Percentiles rank a stretch among this genome's conserved stretches.
These are phyloP conservation scores for Sebastes oblongus DNA, from an alignment of 2,797 vertebrate genomes.

Conservation along the genomic window DNA sequence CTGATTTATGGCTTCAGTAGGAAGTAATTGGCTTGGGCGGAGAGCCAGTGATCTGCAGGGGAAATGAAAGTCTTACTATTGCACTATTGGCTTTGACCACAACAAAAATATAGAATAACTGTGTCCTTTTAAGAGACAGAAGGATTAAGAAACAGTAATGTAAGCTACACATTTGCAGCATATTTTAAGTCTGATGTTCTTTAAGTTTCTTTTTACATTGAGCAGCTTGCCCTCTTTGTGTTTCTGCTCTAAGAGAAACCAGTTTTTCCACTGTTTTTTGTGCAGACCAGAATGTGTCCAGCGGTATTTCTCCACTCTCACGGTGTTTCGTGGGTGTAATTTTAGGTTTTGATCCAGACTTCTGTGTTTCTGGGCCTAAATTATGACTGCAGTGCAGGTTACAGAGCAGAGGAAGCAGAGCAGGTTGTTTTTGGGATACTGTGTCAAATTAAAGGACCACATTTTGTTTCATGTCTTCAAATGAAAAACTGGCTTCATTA, in stretches of 20 bases:
- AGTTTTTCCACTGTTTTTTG: not conserved
- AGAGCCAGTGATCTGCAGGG: not conserved
- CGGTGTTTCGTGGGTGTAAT: not conserved
- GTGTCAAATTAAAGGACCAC: not conserved
- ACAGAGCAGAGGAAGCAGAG: not conserved
- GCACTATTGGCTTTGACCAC: not conserved
- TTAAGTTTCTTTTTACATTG: not conserved
- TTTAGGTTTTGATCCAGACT: slow-evolving; percentile 5
- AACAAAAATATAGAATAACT: not conserved
- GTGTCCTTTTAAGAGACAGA: not conserved
- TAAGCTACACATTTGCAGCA: not conserved
- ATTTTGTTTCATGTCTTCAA: not conserved
- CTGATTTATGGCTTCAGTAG: not conserved
- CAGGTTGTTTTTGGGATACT: slow-evolving; percentile 3
- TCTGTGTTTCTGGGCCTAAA: not conserved
- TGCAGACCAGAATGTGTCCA: not conserved
- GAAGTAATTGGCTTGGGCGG: not conserved
- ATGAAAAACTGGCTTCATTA: not conserved
- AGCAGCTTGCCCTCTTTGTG: not conserved
- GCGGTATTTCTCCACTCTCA: not conserved
- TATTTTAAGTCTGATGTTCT: not conserved
- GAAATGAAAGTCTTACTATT: not conserved
- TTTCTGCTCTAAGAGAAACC: not conserved
- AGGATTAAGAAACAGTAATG: not conserved
- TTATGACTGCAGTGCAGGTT: slow-evolving; percentile 1